A percentile compares a stretch with the other conserved stretches of the same genome.
Conservation (phyloP, 2,888 invertebrate genomes). For the Megastigmus dorsalis region DNA sequence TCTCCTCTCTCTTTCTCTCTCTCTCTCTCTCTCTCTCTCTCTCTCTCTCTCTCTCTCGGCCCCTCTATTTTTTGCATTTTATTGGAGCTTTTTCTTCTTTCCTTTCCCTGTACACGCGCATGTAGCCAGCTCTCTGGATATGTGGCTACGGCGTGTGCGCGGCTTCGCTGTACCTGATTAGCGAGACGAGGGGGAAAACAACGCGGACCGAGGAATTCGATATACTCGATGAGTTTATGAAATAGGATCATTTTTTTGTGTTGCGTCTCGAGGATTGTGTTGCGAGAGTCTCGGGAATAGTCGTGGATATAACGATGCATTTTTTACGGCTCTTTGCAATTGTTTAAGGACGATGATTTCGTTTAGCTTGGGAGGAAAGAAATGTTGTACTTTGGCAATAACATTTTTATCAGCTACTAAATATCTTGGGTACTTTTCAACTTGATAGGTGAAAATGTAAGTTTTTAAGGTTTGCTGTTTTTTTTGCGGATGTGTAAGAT, state of each 20-base stretch:
- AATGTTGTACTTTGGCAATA: neutral
- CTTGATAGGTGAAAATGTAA: neutral
- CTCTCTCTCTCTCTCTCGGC: no score
- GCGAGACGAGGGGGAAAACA: no score
- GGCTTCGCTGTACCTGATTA: no score
- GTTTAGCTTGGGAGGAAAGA: slow-evolving; percentile 10
- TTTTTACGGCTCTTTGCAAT: no score
- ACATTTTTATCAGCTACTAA: slow-evolving; percentile 38
- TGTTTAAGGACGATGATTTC: no score
- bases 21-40: no score
- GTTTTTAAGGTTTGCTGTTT: neutral
- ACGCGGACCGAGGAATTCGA: no score
- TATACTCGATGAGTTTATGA: slow-evolving; percentile 20
- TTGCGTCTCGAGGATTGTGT: neutral
- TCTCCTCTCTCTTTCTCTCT: no score
- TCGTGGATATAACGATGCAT: neutral
- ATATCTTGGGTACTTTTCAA: neutral
- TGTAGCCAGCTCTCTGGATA: no score
- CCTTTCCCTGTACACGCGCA: no score
- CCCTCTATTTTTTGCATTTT: slow-evolving; percentile 25
- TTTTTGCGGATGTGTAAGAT: neutral
- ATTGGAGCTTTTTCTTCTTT: neutral
- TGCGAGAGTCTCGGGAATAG: neutral
- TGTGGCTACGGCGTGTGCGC: no score
- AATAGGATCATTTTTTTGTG: slow-evolving; percentile 1